Base-by-base conservation (phyloP, 2,888 invertebrate species). In the Sesamia inferens region DNA sequence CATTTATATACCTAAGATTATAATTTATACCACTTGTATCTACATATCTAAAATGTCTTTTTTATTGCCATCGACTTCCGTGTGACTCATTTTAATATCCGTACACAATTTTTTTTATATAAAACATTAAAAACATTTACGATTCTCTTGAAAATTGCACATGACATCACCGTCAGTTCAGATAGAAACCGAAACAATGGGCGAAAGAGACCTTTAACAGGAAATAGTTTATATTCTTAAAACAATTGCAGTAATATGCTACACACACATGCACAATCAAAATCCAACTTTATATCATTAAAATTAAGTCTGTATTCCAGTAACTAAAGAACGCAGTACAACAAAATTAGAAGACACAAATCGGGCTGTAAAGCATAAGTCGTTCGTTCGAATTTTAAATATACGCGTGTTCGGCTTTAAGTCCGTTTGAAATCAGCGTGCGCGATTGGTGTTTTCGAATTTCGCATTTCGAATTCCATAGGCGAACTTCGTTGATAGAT, bases 211-310 rank as follows among this genome's bases (percentile, higher is more conserved):
- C 89, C 88, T 90, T 92, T 93, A 92, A 93, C 95, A 95, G 95
- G 95, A 95, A 95, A 95, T 95, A 93, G 93, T 95, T 94, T 91
- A 94, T 94, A 94, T 94, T 93, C 93, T 93, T 89, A 90, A 92
- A 93, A 93, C 93, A 94, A 93, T 93, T 90, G 92, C 92, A 90
- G 92, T 93, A 93, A 94, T 93, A 89, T 87, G 85, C 86, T 82
- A 82, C 76, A 86, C 80, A 48, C 31, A 22, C 0, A 16, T 54
- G 62, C 55, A 74, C 85, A 83, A 74, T 22, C 59, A 19, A 91
- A 89, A 87, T 42, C 62, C 42, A 22, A 87, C 88, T 84, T 62
- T 91, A 89, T 44, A 0, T 0, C 10, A 14, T 48, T 0, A 22
- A 0, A 5, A 81, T 81, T 87, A 75, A 86, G 87, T 85, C 63